Evolutionary conservation across 1,140 invertebrate genomes (phyloP).

Genomic region (Ceratina japonica): DNA sequence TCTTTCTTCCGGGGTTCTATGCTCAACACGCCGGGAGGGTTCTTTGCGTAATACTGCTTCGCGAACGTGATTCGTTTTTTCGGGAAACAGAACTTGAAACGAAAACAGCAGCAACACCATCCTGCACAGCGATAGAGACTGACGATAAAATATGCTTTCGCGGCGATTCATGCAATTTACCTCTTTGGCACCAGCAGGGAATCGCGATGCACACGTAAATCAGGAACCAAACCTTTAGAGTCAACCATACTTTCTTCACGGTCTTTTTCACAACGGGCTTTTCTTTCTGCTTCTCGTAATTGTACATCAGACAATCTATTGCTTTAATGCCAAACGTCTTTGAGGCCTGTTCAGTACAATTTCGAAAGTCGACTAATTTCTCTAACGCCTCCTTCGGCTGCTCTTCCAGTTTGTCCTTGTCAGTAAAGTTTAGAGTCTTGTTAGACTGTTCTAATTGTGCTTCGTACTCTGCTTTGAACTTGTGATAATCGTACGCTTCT

Average conservation of each 20-base stretch:
- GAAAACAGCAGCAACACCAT: conserved; percentile 74
- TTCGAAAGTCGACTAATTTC: conserved; percentile 59
- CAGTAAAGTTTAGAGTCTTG: conserved; percentile 62
- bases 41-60: conserved; percentile 67
- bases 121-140: conserved; percentile 51
- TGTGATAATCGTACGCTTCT: conserved; percentile 65
- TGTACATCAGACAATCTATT: conserved; percentile 64
- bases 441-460: conserved; percentile 57
- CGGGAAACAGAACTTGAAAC: conserved; percentile 70
- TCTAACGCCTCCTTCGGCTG: conserved; percentile 48
- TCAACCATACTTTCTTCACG: conserved; percentile 60
- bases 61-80: conserved; percentile 60
- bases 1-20: conserved; percentile 26
- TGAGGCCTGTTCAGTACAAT: conserved; percentile 67
- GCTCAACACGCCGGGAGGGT: conserved; percentile 67
- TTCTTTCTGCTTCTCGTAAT: conserved; percentile 61
- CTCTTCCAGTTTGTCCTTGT: conserved; percentile 54
- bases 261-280: conserved; percentile 45
- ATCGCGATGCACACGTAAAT: conserved; percentile 70
- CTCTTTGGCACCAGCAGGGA: conserved; percentile 72
- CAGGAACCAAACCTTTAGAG: conserved; percentile 67
- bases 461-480: conserved; percentile 69
- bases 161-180: conserved; percentile 44
- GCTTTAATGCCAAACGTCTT: conserved; percentile 63
- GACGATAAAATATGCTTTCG: background rate